Percentiles rank a stretch among this genome's conserved stretches.
Evolutionary conservation across 2,797 vertebrate genomes (phyloP).

Genomic region (Spinus olivaceus): DNA sequence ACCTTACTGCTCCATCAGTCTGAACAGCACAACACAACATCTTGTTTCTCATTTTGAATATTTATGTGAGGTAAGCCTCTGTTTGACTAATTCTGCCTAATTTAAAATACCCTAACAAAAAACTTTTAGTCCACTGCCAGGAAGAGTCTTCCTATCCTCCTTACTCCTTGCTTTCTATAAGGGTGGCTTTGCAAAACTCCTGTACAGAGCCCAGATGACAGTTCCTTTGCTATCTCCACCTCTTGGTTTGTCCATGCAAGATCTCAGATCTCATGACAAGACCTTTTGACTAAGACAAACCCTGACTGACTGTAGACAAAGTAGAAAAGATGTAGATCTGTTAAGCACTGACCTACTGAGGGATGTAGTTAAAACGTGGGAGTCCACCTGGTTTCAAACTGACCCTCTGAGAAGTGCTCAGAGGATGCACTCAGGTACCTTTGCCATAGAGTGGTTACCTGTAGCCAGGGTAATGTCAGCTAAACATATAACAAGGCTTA

Average conservation of each 20-base stretch:
- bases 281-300: background rate
- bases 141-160: background rate
- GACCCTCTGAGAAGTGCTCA: background rate
- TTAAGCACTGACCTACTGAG: background rate
- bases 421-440: background rate
- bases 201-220: background rate
- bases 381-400: background rate
- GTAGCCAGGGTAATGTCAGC: background rate
- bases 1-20: background rate
- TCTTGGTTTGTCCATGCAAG: background rate
- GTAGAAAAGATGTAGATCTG: background rate
- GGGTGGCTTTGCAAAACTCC: background rate
- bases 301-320: background rate
- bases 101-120: background rate
- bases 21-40: background rate
- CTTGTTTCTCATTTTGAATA: constrained; percentile 5
- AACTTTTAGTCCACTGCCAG: background rate
- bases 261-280: background rate
- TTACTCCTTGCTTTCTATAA: background rate
- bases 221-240: background rate
- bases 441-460: background rate
- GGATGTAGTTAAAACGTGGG: background rate
- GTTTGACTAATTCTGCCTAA: background rate
- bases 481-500: background rate
- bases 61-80: background rate